Base-by-base conservation (phyloP, 2,113 vertebrate genomes). In the Elachura formosa region DNA sequence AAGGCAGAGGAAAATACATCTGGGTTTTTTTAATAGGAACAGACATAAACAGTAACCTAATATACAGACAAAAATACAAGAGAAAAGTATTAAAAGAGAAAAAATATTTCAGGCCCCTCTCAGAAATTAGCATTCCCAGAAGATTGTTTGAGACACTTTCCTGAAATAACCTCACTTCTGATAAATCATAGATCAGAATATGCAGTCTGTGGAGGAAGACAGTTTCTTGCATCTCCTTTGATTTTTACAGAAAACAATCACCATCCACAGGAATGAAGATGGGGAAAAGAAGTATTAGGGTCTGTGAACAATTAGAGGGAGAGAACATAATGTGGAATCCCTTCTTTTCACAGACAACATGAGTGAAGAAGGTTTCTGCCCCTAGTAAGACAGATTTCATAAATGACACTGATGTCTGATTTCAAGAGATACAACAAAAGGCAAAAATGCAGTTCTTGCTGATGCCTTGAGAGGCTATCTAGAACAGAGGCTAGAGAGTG, bases 151-250 rank as follows among this genome's bases (percentile, higher is more conserved):
- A 64, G 40, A 77, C 11, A 73, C 58, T 84, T 93, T 66, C 62
- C 17, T 36, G 38, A 89, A 84, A 68, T 25, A 41, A 5, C 3
- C 46, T 84, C 34, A 46, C 28, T 96, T 91, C 69, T 62, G 54
- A 64, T 58, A 91, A 87, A 82, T 38, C 40, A 54, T 5, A 34
- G 45, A n/a, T 41, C 18, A 85, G 20, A 40, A 75, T 4, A 84
- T 0, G 0, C 12, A 66, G 58, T 14, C 33, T 38, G 38, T 49
- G 36, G 41, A 75, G 75, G 28, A 56, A 19, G 8, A 68, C 4
- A 41, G 6, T 75, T 92, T 62, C 77, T 92, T 75, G 51, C 11
- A 51, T 31, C 16, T 87, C 11, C 46, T 34, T 83, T 17, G 34
- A 52, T 94, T 61, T 67, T 40, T 4, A n/a, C 58, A 71, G 45